These are phyloP conservation scores for Xenopus tropicalis DNA, from an alignment of 2,113 vertebrate species.

Conservation along the genomic window DNA sequence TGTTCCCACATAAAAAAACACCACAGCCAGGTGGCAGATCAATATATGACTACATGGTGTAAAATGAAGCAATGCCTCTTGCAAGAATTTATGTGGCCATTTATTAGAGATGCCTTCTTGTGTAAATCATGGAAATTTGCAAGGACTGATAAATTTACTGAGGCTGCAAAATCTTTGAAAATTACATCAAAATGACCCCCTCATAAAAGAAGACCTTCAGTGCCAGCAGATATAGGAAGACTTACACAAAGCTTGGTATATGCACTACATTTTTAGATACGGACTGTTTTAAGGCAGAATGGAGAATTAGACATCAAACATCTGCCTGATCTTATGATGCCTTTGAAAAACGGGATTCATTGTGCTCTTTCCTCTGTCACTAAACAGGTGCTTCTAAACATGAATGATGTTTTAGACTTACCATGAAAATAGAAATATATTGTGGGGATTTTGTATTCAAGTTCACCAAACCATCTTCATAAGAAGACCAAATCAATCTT, in stretches of 20 bases:
- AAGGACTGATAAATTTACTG: slow-evolving; percentile 28
- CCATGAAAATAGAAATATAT: slow-evolving; percentile 10
- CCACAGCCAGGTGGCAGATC: slow-evolving; percentile 80
- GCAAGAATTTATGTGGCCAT: slow-evolving; percentile 69
- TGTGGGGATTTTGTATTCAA: background rate
- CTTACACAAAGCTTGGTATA: background rate
- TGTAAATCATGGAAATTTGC: slow-evolving; percentile 67
- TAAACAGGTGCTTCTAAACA: slow-evolving; percentile 19
- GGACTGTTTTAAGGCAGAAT: slow-evolving; percentile 12
- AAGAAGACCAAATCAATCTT: no score
- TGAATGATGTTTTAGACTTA: background rate
- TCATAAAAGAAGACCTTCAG: slow-evolving; percentile 1
- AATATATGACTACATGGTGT: slow-evolving; percentile 70
- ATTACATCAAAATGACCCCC: slow-evolving; percentile 24
- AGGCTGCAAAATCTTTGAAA: slow-evolving; percentile 23
- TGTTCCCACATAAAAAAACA: slow-evolving; percentile 85
- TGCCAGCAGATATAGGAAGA: slow-evolving; percentile 12
- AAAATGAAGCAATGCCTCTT: slow-evolving; percentile 89
- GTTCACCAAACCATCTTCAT: no score
- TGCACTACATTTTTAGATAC: slow-evolving; percentile 1
- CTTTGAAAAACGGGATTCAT: background rate
- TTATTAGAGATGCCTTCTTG: slow-evolving; percentile 69
- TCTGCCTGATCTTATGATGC: background rate
- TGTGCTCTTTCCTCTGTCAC: slow-evolving; percentile 1
- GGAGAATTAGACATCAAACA: slow-evolving; percentile 20